Evolutionary conservation across 2,113 vertebrate genomes (phyloP).

Genomic region (Phylloscopus trochilus): DNA sequence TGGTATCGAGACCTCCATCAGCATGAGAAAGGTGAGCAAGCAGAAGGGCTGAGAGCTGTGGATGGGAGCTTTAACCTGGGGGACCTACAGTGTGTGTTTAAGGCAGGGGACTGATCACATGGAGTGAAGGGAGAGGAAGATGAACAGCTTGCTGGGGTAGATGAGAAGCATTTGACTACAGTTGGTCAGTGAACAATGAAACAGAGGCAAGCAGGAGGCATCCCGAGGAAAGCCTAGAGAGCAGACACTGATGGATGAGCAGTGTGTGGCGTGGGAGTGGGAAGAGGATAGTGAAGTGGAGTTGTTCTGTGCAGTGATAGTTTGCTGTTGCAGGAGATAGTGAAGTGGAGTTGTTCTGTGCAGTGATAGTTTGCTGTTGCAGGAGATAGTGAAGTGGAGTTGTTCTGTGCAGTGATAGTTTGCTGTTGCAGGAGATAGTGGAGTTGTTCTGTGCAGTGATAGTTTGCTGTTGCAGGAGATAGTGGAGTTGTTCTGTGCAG

Average conservation of each 20-base stretch:
- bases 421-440: slow-evolving; percentile 65
- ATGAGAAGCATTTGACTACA: neutral
- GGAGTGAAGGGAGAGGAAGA: neutral
- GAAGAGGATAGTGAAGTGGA: neutral
- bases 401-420: neutral
- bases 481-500: neutral
- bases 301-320: neutral
- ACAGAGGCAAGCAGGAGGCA: neutral
- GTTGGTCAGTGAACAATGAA: neutral
- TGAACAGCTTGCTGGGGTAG: neutral
- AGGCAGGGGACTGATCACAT: neutral
- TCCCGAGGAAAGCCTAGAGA: neutral
- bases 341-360: too few relatives aligned
- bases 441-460: neutral
- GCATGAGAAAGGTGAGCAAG: slow-evolving; percentile 76
- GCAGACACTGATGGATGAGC: neutral
- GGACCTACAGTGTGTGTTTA: neutral
- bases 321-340: slow-evolving; percentile 61
- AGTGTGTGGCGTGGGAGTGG: neutral
- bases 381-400: too few relatives aligned
- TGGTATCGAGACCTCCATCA: slow-evolving; percentile 78
- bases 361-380: neutral
- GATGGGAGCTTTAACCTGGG: neutral
- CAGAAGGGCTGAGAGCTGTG: neutral
- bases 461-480: slow-evolving; percentile 57